phyloP scores from a whole-genome alignment of 2,113 vertebrate species.

The Catharus bicknelli region DNA sequence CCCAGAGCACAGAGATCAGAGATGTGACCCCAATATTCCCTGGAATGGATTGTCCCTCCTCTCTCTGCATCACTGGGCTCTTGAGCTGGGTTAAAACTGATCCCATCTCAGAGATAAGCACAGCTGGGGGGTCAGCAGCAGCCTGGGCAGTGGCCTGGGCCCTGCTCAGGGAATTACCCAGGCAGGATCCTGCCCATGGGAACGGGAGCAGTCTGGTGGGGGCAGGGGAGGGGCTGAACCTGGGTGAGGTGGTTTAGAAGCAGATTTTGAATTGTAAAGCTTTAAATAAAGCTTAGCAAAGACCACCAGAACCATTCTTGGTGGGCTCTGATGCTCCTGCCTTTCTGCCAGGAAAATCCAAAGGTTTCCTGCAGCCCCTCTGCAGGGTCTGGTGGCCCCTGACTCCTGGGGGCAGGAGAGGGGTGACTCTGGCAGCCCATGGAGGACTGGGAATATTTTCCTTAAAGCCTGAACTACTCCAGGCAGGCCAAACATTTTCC shows the following conservation, averaged over 20 bases:
- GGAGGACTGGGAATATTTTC: not conserved
- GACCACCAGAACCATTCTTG: not conserved
- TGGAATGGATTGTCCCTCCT: not conserved
- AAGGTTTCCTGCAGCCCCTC: not conserved
- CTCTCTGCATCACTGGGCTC: not conserved
- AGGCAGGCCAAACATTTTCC: not conserved
- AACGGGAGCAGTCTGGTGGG: not conserved
- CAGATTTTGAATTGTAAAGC: not conserved
- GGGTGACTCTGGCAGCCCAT: too few relatives aligned
- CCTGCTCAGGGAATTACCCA: not conserved
- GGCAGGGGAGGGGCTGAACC: not conserved
- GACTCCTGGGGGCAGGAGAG: not conserved
- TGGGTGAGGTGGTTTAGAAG: not conserved
- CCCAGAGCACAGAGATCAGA: accelerated
- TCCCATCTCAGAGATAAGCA: not conserved
- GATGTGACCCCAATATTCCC: not conserved
- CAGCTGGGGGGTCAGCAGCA: not conserved
- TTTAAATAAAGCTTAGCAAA: not conserved
- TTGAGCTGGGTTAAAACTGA: not conserved
- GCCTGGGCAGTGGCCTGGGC: not conserved
- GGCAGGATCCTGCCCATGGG: not conserved
- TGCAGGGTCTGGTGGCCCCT: not conserved
- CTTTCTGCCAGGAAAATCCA: not conserved
- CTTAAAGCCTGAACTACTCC: not conserved
- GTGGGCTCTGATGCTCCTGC: not conserved